Evolutionary conservation across 2,113 vertebrate species (phyloP).

Genomic region (Apteryx mantelli): DNA sequence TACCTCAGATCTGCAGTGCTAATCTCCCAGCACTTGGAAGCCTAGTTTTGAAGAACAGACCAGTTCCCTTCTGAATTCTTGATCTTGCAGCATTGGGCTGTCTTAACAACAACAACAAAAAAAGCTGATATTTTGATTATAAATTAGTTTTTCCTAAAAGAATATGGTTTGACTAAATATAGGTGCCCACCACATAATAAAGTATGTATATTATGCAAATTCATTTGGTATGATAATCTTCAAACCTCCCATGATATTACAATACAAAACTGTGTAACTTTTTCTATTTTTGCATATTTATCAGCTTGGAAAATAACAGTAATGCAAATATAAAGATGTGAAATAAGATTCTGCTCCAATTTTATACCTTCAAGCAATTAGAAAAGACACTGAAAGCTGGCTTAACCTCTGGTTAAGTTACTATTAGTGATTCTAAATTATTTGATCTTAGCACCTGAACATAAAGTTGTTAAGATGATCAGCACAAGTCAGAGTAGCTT

Average conservation of each 20-base stretch:
- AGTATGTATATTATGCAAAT: not conserved
- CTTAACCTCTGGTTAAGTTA: not conserved
- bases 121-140: not conserved
- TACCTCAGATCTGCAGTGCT: not conserved
- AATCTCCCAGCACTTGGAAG: not conserved
- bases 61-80: not conserved
- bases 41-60: not conserved
- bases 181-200: not conserved
- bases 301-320: not conserved
- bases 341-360: not conserved
- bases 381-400: not conserved
- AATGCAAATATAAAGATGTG: not conserved
- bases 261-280: not conserved
- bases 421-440: not conserved
- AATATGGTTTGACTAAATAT: not conserved
- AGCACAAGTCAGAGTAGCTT: not conserved
- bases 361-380: not conserved
- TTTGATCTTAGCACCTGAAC: not conserved
- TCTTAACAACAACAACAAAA: not conserved
- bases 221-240: not conserved
- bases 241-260: not conserved
- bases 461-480: not conserved
- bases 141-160: not conserved
- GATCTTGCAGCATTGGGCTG: not conserved
- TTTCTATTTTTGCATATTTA: not conserved